These are phyloP conservation scores for Muscina levida DNA, from an alignment of 2,888 invertebrate genomes.

Conservation along the genomic window DNA sequence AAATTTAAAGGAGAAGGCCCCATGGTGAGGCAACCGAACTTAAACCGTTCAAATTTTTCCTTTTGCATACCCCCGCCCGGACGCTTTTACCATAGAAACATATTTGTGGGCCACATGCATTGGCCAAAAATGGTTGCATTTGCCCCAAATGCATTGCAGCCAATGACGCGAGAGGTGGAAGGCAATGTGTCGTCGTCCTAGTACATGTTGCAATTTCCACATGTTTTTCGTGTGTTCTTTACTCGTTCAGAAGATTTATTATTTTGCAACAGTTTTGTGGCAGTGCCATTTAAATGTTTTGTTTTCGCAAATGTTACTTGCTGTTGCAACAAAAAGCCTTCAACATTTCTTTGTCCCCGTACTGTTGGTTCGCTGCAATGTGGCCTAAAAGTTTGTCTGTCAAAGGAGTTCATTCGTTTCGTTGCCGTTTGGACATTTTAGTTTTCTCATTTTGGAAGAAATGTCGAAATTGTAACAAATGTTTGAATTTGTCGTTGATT, in stretches of 20 bases:
- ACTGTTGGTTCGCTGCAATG: neutral
- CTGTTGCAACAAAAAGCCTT: constrained; percentile 3
- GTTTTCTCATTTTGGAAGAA: constrained; percentile 1
- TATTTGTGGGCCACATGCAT: constrained; percentile 20
- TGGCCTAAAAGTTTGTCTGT: constrained; percentile 19
- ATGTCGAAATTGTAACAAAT: constrained; percentile 55
- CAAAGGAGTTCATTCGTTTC: constrained; percentile 18
- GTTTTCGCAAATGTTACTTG: constrained; percentile 21
- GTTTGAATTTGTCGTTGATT: constrained; percentile 57
- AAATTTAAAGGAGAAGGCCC: constrained; percentile 43
- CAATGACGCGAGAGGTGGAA: neutral
- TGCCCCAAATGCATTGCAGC: neutral
- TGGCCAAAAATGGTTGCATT: neutral
- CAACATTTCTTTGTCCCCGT: neutral
- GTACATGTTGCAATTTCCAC: constrained; percentile 3
- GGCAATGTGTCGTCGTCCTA: constrained; percentile 2
- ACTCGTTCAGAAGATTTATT: constrained; percentile 56
- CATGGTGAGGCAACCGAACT: constrained; percentile 60
- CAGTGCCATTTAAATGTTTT: constrained; percentile 47
- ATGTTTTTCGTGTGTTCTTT: constrained; percentile 33
- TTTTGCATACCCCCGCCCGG: constrained; percentile 38
- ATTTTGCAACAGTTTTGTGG: constrained; percentile 56
- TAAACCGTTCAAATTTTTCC: constrained; percentile 57
- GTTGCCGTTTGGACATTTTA: constrained; percentile 7
- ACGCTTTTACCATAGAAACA: neutral